Percentiles rank a stretch among this genome's conserved stretches.
Conservation (phyloP, 2,888 invertebrate genomes). For the Pardosa pseudoannulata region DNA sequence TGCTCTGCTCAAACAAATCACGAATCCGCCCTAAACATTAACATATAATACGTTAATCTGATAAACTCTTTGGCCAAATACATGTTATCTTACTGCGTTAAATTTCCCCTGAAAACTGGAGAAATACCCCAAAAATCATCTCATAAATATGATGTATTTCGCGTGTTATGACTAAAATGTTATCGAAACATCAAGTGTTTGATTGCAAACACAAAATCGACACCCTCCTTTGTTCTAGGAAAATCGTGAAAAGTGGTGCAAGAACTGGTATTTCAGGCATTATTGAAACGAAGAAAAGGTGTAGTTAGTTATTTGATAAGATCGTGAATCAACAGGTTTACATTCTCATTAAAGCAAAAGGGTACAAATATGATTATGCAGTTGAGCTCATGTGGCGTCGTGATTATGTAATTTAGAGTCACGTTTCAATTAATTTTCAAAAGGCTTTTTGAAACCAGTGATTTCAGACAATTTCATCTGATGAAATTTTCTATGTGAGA, state of each 20-base stretch:
- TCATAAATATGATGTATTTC: too few relatives aligned
- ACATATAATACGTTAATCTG: too few relatives aligned
- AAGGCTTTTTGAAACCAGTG: background rate
- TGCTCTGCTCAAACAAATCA: too few relatives aligned
- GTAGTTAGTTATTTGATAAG: slow-evolving; percentile 5
- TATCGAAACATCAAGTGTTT: background rate
- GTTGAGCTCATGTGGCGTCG: background rate
- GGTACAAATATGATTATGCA: background rate
- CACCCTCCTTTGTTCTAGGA: background rate
- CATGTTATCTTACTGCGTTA: too few relatives aligned
- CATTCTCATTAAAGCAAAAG: slow-evolving; percentile 4
- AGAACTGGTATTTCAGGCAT: slow-evolving; percentile 1
- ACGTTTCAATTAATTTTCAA: slow-evolving; percentile 7
- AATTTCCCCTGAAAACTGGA: too few relatives aligned
- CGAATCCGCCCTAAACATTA: too few relatives aligned
- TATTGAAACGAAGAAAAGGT: background rate
- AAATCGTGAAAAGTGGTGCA: background rate
- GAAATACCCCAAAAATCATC: too few relatives aligned
- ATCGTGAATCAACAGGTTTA: slow-evolving; percentile 8
- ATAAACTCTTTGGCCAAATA: too few relatives aligned
- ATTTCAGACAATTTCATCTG: background rate
- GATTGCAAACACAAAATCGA: background rate
- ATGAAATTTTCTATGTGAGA: background rate
- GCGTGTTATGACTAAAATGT: background rate
- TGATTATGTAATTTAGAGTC: slow-evolving; percentile 2